Evolutionary conservation across 2,797 vertebrate species (phyloP), one percentile per base, ranked within the genome.

Genomic region (Sebastes kiyomatsui): DNA sequence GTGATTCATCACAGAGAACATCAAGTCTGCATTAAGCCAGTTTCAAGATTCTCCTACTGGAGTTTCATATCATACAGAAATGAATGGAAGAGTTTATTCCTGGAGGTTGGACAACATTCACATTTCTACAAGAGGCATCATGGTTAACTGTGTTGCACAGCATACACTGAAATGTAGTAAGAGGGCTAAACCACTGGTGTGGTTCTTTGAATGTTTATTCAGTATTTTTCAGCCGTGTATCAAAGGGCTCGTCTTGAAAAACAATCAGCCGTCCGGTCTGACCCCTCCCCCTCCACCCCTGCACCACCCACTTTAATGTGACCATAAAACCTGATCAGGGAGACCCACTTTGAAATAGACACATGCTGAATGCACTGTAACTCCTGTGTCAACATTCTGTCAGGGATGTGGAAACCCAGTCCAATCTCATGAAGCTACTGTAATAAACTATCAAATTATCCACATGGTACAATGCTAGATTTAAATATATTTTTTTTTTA

Each of bases 291-390:
- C 32, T 11, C 22, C 22, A 25, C 27, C 27, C 49, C 54, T 22
- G 38, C 72, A 80, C 82, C 83, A 80, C 62, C 67, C 72, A 76
- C 76, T 83, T 92, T 87, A 82, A 88, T 80, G 75, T 84, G 75
- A 75, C 75, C 74, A 75, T 90, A 84, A 90, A 92, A 83, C 33
- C 58, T 22, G 42, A 58, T 42, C 28, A 55, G 72, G 80, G 46
- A 69, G 67, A 61, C 33, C 28, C 9, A 54, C 66, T 85, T 77
- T 82, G 73, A 79, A 83, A 79, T 61, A 82, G 71, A 74, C 74
- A 72, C 72, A 87, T 71, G 72, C 64, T 68, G 33, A 18, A 38
- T 72, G 69, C 67, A 55, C 60, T 28, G 20, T 52, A 75, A 79
- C 71, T 83, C 71, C 64, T 80, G 75, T 80, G 85, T 92, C 81